Conservation (phyloP, 2,113 vertebrate species). For the Clinocottus analis region DNA sequence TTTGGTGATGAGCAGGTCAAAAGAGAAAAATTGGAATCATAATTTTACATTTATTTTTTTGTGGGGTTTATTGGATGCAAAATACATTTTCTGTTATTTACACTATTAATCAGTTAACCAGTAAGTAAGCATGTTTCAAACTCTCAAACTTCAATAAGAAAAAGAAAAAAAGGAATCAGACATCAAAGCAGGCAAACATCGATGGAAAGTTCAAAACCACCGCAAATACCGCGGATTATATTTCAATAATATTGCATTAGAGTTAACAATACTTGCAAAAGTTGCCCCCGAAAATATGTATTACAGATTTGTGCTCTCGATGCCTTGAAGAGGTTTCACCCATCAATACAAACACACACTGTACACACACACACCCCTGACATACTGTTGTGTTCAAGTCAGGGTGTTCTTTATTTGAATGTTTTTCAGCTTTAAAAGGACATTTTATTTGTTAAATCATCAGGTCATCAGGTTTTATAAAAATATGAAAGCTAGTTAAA, state of each 20-base stretch:
- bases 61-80: neutral
- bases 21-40: neutral
- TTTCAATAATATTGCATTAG: neutral
- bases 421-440: neutral
- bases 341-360: neutral
- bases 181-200: neutral
- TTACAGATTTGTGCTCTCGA: neutral
- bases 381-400: neutral
- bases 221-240: neutral
- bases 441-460: neutral
- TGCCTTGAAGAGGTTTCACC: neutral
- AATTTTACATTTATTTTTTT: neutral
- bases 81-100: neutral
- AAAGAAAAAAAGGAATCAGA: neutral
- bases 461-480: neutral
- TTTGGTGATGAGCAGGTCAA: neutral
- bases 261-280: neutral
- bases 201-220: neutral
- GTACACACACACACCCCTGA: neutral
- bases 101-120: neutral
- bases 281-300: neutral
- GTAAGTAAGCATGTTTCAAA: neutral
- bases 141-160: neutral
- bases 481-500: neutral
- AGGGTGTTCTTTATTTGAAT: neutral